phyloP scores from a whole-genome alignment of 1,140 invertebrate genomes.

The Gerris buenoi region DNA sequence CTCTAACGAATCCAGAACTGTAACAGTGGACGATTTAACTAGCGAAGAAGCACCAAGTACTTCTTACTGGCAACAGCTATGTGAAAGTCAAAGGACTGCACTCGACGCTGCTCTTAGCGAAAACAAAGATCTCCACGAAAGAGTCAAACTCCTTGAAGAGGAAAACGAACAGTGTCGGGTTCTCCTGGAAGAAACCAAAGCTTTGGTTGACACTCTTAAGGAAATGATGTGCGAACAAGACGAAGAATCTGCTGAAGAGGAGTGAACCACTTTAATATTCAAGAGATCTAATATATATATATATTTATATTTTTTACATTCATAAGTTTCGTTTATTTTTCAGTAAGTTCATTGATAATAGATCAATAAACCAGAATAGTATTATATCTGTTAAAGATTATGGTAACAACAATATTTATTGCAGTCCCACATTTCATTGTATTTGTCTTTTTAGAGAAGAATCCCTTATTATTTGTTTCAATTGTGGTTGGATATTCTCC shows the following conservation, averaged over 20 bases:
- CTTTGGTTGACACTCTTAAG: slow-evolving; percentile 46
- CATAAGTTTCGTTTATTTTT: no score
- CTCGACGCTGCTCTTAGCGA: slow-evolving; percentile 47
- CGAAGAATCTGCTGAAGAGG: neutral
- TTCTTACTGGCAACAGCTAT: slow-evolving; percentile 46
- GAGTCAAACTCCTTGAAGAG: slow-evolving; percentile 39
- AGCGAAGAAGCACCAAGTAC: slow-evolving; percentile 34
- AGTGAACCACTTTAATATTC: no score
- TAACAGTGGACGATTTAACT: slow-evolving; percentile 3
- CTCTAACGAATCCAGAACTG: slow-evolving; percentile 8
- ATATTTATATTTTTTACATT: no score
- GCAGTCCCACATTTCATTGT: no score
- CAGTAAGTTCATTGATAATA: no score
- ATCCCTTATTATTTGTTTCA: no score
- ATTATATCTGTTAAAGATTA: no score
- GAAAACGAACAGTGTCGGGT: slow-evolving; percentile 44
- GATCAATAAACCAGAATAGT: no score
- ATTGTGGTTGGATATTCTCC: no score
- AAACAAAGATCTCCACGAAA: slow-evolving; percentile 29
- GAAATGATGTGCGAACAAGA: slow-evolving; percentile 28
- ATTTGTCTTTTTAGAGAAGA: no score
- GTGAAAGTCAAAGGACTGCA: slow-evolving; percentile 44
- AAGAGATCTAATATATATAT: no score
- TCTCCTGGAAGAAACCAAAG: slow-evolving; percentile 47
- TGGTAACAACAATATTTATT: no score